Percentiles rank a stretch among this genome's conserved stretches.
phyloP scores from a whole-genome alignment of 1,140 invertebrate genomes.

The Ladona fulva region DNA sequence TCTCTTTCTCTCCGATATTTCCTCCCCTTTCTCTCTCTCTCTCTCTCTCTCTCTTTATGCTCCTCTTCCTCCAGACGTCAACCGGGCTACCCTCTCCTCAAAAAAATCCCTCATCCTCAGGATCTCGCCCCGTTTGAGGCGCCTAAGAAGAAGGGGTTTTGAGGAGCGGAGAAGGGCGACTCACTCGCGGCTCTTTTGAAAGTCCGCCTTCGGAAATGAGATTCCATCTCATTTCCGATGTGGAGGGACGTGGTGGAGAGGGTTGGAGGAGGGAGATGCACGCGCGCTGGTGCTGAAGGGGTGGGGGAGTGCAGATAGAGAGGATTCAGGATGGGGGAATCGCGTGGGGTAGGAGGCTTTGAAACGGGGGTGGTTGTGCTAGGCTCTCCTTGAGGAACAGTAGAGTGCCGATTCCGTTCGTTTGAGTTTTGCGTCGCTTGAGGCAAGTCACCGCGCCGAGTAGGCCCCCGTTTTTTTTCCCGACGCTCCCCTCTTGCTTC shows the following conservation, averaged over 20 bases:
- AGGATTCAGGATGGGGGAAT: neutral
- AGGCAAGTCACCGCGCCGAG: neutral
- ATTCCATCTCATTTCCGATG: neutral
- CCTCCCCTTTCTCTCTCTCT: neutral
- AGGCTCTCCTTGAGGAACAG: neutral
- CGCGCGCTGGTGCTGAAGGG: neutral
- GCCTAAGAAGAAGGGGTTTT: no score
- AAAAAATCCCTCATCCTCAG: no score
- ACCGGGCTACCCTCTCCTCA: neutral
- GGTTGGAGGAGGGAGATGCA: neutral
- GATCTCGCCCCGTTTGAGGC: neutral
- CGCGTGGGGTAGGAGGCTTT: neutral
- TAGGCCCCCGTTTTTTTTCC: neutral
- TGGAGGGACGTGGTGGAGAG: neutral
- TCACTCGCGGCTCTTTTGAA: neutral
- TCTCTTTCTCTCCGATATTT: neutral
- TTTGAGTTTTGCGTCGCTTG: neutral
- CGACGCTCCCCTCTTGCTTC: neutral
- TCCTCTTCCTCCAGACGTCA: neutral
- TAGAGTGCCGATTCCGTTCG: neutral
- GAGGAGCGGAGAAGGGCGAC: no score
- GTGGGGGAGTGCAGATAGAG: neutral
- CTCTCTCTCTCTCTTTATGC: neutral
- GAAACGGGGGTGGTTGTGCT: no score
- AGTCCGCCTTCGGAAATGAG: conserved; percentile 6